A percentile compares a stretch with the other conserved stretches of the same genome.
Evolutionary conservation across 2,113 vertebrate species (phyloP).

Genomic region (Sitta europaea): DNA sequence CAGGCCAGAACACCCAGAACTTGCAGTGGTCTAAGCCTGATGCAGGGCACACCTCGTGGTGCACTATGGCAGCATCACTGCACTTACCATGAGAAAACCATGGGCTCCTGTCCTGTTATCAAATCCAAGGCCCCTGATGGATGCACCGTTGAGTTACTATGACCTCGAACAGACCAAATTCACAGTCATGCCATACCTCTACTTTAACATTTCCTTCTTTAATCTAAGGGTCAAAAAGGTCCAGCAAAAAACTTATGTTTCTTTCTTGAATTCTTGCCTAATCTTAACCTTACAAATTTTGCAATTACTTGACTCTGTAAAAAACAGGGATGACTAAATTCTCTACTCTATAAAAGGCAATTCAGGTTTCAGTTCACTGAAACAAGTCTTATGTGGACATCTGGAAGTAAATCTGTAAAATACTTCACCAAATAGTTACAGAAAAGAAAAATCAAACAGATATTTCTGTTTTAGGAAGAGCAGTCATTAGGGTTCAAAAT

Average conservation of each 20-base stretch:
- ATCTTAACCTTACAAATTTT: neutral
- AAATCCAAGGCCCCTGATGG: neutral
- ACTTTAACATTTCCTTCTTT: neutral
- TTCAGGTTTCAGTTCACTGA: constrained; percentile 4
- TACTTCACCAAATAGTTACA: neutral
- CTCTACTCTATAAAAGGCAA: neutral
- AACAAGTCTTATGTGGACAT: neutral
- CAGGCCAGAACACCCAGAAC: neutral
- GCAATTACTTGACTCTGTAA: neutral
- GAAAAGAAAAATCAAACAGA: neutral
- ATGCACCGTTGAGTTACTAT: neutral
- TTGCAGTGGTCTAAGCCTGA: neutral
- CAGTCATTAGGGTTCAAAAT: neutral
- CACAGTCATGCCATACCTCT: neutral
- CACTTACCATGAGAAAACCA: neutral
- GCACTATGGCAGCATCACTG: neutral
- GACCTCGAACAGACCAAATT: neutral
- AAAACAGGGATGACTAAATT: neutral
- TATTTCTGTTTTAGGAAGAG: neutral
- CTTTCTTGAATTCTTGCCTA: neutral
- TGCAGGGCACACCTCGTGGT: neutral
- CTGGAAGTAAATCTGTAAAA: neutral
- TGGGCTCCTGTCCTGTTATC: neutral
- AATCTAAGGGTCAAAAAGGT: neutral
- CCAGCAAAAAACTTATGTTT: neutral